Conservation (phyloP, 2,888 invertebrate species). For the Synergus itoensis region DNA sequence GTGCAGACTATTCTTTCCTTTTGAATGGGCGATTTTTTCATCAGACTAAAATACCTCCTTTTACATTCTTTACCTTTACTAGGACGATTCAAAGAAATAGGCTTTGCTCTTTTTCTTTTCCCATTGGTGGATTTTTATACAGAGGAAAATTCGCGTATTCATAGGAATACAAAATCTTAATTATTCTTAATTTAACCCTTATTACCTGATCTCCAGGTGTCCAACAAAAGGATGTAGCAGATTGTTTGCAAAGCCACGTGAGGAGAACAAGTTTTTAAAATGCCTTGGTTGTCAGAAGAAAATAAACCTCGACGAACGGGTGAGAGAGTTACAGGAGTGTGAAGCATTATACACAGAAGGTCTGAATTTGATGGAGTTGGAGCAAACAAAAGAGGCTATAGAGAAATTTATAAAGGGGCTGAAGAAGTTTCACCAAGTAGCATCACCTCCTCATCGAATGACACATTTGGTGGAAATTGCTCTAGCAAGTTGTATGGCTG, state of each 20-base stretch:
- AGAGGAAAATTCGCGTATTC: too few relatives aligned
- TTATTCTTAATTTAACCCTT: too few relatives aligned
- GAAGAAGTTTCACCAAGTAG: conserved; percentile 31
- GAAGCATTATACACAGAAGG: conserved; percentile 78
- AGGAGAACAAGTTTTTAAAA: conserved; percentile 73
- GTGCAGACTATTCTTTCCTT: too few relatives aligned
- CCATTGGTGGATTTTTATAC: background rate
- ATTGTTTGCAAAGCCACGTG: conserved; percentile 78
- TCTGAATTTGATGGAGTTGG: conserved; percentile 31
- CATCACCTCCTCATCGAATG: conserved; percentile 34
- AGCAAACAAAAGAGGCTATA: conserved; percentile 13
- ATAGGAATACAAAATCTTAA: background rate
- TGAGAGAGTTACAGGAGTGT: conserved; percentile 77
- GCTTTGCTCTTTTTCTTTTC: too few relatives aligned
- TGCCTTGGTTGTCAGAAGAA: conserved; percentile 80
- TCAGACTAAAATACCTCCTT: too few relatives aligned
- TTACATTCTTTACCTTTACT: too few relatives aligned
- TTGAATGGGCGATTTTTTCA: too few relatives aligned
- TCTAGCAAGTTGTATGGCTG: conserved; percentile 27
- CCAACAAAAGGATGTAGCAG: conserved; percentile 78
- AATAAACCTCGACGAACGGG: conserved; percentile 77
- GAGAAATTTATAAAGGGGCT: conserved; percentile 23
- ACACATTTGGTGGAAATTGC: conserved; percentile 40
- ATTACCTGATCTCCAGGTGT: conserved; percentile 77
- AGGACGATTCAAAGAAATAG: too few relatives aligned